Evolutionary conservation across 64 coral and sea anemone species (phyloP).

Genomic region (Montipora efflorescens): DNA sequence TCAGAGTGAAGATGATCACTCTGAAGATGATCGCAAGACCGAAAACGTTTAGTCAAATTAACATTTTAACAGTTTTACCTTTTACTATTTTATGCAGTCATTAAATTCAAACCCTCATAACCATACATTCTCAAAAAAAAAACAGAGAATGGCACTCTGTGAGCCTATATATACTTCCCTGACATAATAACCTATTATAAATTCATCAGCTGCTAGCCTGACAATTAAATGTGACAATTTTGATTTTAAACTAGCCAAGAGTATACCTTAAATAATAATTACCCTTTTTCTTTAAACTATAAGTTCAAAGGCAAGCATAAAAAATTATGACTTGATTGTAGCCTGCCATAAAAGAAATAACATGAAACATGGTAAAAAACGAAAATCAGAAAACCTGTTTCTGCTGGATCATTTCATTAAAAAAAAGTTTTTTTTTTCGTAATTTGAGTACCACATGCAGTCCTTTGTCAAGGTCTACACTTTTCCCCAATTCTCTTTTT

Average conservation of each 20-base stretch:
- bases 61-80: no score
- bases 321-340: not conserved
- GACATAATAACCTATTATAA: no score
- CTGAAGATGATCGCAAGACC: no score
- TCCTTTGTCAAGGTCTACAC: not conserved
- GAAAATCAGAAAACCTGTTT: constrained; percentile 59
- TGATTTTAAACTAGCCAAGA: not conserved
- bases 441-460: not conserved
- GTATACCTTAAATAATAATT: not conserved
- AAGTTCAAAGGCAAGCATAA: not conserved
- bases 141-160: no score
- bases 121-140: no score
- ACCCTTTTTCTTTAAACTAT: not conserved
- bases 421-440: not conserved
- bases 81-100: no score
- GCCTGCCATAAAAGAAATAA: not conserved
- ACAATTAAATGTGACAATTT: not conserved
- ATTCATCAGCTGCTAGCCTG: not conserved
- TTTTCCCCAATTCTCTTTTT: not conserved
- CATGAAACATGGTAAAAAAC: constrained; percentile 21
- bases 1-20: no score
- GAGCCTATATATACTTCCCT: no score
- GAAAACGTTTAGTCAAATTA: no score
- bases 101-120: no score
- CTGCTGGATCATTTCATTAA: constrained; percentile 30